phyloP scores from a whole-genome alignment of 2,888 invertebrate species.

The Hedychridium roseum region DNA sequence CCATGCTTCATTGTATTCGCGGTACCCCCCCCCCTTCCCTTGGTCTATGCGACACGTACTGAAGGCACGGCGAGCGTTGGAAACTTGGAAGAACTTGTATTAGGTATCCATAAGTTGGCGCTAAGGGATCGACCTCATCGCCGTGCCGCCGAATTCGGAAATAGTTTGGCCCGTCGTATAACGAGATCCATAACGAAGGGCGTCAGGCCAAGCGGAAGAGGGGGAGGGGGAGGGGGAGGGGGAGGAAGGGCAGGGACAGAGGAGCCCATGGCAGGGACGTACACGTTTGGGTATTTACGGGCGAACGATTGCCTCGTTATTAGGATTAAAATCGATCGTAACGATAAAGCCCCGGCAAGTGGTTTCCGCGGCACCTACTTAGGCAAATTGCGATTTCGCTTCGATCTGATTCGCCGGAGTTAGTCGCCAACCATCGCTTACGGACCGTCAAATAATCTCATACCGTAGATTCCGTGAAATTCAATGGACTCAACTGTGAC shows the following conservation, averaged over 20 bases:
- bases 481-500: too few species aligned
- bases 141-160: conserved; percentile 41
- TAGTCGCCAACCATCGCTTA: too few species aligned
- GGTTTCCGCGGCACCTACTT: too few species aligned
- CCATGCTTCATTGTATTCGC: conserved; percentile 45
- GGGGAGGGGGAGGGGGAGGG: background rate
- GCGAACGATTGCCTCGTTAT: too few species aligned
- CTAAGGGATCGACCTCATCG: conserved; percentile 46
- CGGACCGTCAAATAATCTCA: too few species aligned
- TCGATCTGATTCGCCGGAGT: too few species aligned
- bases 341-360: too few species aligned
- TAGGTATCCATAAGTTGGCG: conserved; percentile 51
- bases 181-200: background rate
- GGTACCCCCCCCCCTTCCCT: conserved; percentile 19
- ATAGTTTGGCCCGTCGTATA: conserved; percentile 43
- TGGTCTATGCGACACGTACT: conserved; percentile 42
- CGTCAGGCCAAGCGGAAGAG: background rate
- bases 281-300: too few species aligned
- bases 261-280: too few species aligned
- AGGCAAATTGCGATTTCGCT: too few species aligned
- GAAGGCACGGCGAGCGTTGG: conserved; percentile 30
- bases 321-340: too few species aligned
- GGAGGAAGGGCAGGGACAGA: background rate
- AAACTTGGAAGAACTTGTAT: conserved; percentile 52
- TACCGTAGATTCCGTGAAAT: too few species aligned